Conservation (phyloP, 2,888 invertebrate species). For the Monoplex corrugatus region DNA sequence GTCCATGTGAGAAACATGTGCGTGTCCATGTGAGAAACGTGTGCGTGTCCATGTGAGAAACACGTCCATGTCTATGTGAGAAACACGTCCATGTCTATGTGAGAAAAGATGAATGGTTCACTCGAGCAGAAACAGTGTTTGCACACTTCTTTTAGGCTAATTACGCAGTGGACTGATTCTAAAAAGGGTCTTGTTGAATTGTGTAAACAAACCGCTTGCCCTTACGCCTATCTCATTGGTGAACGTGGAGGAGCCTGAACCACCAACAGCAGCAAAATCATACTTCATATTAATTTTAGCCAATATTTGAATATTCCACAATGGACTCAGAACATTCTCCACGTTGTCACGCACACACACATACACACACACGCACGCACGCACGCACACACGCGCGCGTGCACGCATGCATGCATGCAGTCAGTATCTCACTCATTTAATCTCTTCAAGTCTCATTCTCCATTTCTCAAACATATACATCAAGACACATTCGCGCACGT, state of each 20-base stretch:
- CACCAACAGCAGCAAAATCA: no score
- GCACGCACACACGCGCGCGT: not conserved
- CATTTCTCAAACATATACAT: not conserved
- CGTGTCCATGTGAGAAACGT: not conserved
- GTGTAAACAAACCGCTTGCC: no score
- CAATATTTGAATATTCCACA: no score
- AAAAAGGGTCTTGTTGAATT: no score
- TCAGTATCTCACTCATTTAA: not conserved
- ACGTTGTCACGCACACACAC: not conserved
- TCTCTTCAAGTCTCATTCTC: not conserved
- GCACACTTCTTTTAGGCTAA: not conserved
- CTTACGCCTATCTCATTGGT: no score
- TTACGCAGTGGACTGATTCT: no score
- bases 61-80: not conserved
- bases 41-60: slow-evolving; percentile 13
- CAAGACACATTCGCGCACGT: not conserved
- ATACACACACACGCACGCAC: not conserved
- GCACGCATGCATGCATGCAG: not conserved
- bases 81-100: not conserved
- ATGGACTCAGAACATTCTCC: no score
- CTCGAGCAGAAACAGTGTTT: not conserved
- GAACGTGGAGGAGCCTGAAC: no score
- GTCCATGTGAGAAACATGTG: not conserved
- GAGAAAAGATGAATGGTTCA: not conserved
- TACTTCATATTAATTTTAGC: no score